These are phyloP conservation scores for Trichechus manatus DNA, from an alignment of 2,113 vertebrate species.

Conservation along the genomic window DNA sequence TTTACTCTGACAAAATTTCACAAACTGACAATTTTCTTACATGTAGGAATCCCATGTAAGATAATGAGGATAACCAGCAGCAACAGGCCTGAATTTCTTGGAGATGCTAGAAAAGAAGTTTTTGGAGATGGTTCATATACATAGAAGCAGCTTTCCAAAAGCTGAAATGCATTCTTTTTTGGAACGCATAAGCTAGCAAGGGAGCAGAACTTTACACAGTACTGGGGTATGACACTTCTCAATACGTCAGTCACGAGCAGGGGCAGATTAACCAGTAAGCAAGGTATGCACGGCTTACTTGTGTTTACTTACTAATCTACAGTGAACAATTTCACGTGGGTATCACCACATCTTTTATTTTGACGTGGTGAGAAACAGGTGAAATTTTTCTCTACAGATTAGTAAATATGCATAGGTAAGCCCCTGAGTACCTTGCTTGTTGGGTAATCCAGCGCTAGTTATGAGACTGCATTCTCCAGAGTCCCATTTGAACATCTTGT, in stretches of 20 bases:
- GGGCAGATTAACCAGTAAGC: too few relatives aligned
- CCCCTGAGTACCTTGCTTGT: too few relatives aligned
- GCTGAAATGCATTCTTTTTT: slow-evolving; percentile 16
- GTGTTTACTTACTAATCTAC: too few relatives aligned
- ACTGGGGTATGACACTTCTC: neutral
- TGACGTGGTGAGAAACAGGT: too few relatives aligned
- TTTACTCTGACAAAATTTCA: neutral
- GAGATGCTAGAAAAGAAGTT: slow-evolving; percentile 8
- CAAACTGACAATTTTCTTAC: neutral
- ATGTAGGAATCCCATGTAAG: neutral
- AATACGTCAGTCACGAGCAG: neutral
- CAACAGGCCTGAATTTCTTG: neutral
- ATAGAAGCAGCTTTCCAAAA: slow-evolving; percentile 19
- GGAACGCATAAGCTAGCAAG: slow-evolving; percentile 28
- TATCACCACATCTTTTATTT: too few relatives aligned
- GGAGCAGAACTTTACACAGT: neutral
- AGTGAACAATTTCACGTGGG: too few relatives aligned
- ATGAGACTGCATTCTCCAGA: neutral
- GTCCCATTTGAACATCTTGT: neutral
- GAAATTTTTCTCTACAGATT: too few relatives aligned
- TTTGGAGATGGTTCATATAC: slow-evolving; percentile 12
- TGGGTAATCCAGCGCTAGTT: neutral
- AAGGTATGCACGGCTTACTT: too few relatives aligned
- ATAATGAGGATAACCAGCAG: neutral
- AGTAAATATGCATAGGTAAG: too few relatives aligned